These are phyloP conservation scores for Zaprionus lachaisei DNA, from an alignment of 1,140 invertebrate genomes.

Conservation along the genomic window DNA sequence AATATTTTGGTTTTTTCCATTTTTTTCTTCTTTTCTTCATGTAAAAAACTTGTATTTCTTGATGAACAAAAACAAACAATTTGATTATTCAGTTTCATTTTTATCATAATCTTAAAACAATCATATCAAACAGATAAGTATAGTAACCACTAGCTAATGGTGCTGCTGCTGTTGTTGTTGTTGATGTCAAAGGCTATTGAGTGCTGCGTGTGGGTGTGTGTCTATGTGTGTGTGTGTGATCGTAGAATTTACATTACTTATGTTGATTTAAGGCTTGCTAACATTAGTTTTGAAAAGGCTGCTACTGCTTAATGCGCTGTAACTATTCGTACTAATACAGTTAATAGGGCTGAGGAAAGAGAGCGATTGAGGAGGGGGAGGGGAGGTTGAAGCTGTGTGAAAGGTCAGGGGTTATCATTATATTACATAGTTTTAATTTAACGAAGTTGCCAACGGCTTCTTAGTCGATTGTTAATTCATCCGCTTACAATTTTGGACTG, in stretches of 20 bases:
- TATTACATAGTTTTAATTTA: slow-evolving; percentile 26
- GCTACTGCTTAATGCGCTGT: slow-evolving; percentile 24
- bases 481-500: slow-evolving; percentile 30
- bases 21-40: slow-evolving; percentile 67
- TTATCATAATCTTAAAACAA: slow-evolving; percentile 76
- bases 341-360: slow-evolving; percentile 13
- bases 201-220: background rate
- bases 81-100: slow-evolving; percentile 74
- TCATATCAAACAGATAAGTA: slow-evolving; percentile 78
- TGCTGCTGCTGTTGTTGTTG: slow-evolving; percentile 34
- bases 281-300: slow-evolving; percentile 30
- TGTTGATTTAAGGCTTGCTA: slow-evolving; percentile 16
- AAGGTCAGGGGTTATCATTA: slow-evolving; percentile 11
- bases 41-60: slow-evolving; percentile 82
- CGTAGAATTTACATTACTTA: slow-evolving; percentile 15
- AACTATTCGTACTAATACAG: slow-evolving; percentile 27
- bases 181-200: slow-evolving; percentile 3
- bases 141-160: slow-evolving; percentile 60
- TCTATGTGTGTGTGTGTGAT: background rate
- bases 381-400: background rate
- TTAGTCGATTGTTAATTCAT: slow-evolving; percentile 10
- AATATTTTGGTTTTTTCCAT: slow-evolving; percentile 53
- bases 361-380: background rate
- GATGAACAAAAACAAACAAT: slow-evolving; percentile 80
- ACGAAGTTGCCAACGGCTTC: slow-evolving; percentile 24